These are phyloP conservation scores for Coptotermes formosanus DNA, from an alignment of 1,140 invertebrate genomes.

Conservation along the genomic window DNA sequence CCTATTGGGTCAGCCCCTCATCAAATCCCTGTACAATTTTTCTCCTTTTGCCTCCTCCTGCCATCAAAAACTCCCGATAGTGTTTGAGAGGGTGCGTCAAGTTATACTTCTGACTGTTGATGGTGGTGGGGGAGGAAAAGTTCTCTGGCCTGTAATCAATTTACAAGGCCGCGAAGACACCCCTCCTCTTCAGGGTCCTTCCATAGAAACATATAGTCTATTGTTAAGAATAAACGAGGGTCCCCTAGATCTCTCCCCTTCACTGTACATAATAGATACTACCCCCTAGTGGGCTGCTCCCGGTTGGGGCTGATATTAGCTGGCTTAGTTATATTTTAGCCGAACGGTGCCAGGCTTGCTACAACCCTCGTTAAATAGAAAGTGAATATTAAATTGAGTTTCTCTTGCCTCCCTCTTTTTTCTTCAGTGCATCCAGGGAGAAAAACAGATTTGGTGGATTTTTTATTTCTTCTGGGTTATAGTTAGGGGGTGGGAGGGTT, in stretches of 20 bases:
- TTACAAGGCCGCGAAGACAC: conserved; percentile 23
- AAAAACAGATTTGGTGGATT: conserved; percentile 23
- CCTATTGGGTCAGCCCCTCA: conserved; percentile 12
- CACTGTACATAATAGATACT: conserved; percentile 27
- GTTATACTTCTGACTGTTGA: not conserved
- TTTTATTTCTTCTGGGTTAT: not conserved
- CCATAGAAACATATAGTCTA: not conserved
- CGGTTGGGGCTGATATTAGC: not conserved
- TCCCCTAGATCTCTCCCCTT: not conserved
- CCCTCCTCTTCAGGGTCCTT: not conserved
- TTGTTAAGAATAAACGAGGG: conserved; percentile 25
- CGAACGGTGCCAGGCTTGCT: not conserved
- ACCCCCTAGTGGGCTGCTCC: not conserved
- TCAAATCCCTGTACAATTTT: conserved; percentile 12
- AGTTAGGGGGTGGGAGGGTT: not conserved
- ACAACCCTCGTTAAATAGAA: conserved; percentile 25
- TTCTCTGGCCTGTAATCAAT: conserved; percentile 23
- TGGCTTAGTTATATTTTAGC: not conserved
- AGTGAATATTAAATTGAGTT: conserved; percentile 26
- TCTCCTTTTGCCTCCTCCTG: not conserved
- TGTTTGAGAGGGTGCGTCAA: not conserved
- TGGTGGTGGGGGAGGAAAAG: not conserved
- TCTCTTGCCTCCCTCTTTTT: not conserved
- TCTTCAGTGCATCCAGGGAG: conserved; percentile 8
- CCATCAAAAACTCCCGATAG: not conserved